Conservation (phyloP, 2,888 invertebrate species). For the Lamproptera curius region DNA sequence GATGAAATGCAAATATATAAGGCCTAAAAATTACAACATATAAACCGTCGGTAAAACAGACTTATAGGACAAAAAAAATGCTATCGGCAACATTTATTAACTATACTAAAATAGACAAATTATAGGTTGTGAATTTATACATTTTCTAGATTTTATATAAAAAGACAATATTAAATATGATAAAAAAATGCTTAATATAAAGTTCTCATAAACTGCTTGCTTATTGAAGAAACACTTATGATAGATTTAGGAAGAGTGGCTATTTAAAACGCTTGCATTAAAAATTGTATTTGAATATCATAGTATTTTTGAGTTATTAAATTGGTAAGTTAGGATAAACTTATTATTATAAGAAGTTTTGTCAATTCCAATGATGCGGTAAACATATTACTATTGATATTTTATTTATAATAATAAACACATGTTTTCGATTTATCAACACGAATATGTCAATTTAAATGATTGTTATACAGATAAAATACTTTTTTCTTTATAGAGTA, state of each 20-base stretch:
- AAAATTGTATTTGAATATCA: background rate
- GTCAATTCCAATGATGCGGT: no score
- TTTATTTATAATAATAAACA: no score
- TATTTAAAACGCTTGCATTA: background rate
- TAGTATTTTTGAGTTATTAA: no score
- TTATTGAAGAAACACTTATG: conserved; percentile 21
- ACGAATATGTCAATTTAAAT: no score
- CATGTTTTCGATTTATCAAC: no score
- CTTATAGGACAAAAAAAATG: conserved; percentile 26
- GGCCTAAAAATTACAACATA: conserved; percentile 8
- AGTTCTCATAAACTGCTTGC: conserved; percentile 45
- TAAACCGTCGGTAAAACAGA: conserved; percentile 23
- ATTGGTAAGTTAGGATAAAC: no score
- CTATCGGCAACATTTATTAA: conserved; percentile 27
- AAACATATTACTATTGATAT: no score
- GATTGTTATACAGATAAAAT: background rate
- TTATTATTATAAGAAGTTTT: no score
- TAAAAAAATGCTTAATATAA: conserved; percentile 39
- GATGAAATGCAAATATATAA: background rate
- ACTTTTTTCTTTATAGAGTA: background rate
- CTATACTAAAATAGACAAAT: conserved; percentile 59
- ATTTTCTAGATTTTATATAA: conserved; percentile 76
- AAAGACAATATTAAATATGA: conserved; percentile 43
- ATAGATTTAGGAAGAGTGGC: background rate
- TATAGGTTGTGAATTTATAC: conserved; percentile 78